Evolutionary conservation across 2,888 invertebrate genomes (phyloP), one percentile per base, ranked within the genome.

Genomic region (Branchipolynoe longqiensis): DNA sequence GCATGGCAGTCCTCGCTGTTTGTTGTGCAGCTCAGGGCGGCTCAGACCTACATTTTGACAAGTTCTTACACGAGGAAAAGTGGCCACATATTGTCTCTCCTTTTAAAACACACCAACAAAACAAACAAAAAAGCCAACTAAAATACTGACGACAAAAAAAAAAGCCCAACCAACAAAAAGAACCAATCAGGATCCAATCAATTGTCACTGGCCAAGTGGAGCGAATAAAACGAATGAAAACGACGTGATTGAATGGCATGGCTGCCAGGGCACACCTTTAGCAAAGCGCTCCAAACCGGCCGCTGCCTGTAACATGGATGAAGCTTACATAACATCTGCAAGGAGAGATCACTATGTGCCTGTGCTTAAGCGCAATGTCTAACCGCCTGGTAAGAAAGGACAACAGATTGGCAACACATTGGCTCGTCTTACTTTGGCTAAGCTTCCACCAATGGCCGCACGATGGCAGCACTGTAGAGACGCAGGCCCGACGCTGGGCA

Each of bases 401-500:
- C 8, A 48, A 48, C 8, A 48, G 18, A 12, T 18, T 48, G 8
- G 8, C 48, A 48, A 12, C 48, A 48, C 48, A 48, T 48, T 8
- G 18, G 4, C 58, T n/a, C 58, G 12, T 4, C 12, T 4, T 58
- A 4, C 58, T 58, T 58, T 58, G 58, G 58, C 58, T 58, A 8
- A n/a, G 58, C 58, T 25, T 58, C 58, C 18, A n/a, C 8, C n/a
- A 4, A n/a, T 4, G n/a, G 12, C 58, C 58, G n/a, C 12, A n/a
- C 12, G 58, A n/a, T 58, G 33, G 33, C 64, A 64, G 64, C 28
- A 64, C 33, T 31, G 28, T 6, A 69, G 69, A 2, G 38, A 69
- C 58, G 69, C 69, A 3, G 69, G 69, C 69, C 38, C 0, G 69
- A 22, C 69, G 22, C 22, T 38, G 22, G 69, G 14, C 69, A 69